A percentile compares a stretch with the other conserved stretches of the same genome.
Conservation (phyloP, 2,113 vertebrate species). For the Daboia siamensis region DNA sequence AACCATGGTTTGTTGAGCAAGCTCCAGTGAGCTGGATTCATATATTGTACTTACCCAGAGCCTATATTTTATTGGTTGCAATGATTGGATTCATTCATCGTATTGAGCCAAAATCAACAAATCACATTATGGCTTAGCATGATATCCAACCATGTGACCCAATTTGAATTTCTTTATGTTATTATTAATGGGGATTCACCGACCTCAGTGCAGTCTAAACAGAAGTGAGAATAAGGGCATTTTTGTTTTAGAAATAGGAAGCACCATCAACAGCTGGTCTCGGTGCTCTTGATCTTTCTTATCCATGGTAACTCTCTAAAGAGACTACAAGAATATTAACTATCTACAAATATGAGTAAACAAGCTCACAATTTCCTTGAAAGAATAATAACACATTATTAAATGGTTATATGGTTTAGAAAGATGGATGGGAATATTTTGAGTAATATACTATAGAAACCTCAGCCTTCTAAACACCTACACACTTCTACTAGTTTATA, state of each 20-base stretch:
- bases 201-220: neutral
- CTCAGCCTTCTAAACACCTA: neutral
- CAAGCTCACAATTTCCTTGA: no score
- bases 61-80: neutral
- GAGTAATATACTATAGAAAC: no score
- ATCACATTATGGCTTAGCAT: neutral
- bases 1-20: neutral
- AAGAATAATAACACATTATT: no score
- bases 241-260: neutral
- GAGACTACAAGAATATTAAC: neutral
- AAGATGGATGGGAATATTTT: neutral
- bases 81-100: neutral
- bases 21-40: neutral
- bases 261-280: neutral
- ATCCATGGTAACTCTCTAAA: slow-evolving; percentile 6
- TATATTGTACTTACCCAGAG: neutral
- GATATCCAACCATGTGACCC: neutral
- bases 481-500: neutral
- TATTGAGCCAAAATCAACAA: neutral
- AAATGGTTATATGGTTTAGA: no score
- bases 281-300: neutral
- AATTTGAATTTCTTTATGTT: neutral
- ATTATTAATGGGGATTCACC: neutral
- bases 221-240: slow-evolving; percentile 1
- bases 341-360: no score